Percentiles rank a stretch among this genome's conserved stretches.
Conservation (phyloP, 2,888 invertebrate species). For the Cactoblastis cactorum region DNA sequence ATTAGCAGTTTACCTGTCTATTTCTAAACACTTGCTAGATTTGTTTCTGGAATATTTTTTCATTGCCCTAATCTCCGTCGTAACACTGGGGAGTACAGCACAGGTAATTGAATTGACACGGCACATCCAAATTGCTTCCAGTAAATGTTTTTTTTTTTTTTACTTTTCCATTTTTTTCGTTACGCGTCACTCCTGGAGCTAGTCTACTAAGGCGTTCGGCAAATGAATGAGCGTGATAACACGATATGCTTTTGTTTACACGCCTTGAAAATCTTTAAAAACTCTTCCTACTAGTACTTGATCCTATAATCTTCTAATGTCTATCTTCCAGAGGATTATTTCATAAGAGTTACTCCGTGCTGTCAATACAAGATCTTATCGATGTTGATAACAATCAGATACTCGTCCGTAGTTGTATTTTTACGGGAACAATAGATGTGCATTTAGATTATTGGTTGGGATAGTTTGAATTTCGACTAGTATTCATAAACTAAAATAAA, state of each 20-base stretch:
- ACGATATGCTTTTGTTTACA: slow-evolving; percentile 39
- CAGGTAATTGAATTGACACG: slow-evolving; percentile 51
- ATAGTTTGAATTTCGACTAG: too few species aligned
- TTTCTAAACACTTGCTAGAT: slow-evolving; percentile 38
- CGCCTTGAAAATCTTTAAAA: slow-evolving; percentile 4
- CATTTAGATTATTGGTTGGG: too few species aligned
- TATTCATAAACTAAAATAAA: too few species aligned
- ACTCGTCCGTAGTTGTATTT: not conserved
- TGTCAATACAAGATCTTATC: slow-evolving; percentile 29
- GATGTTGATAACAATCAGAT: not conserved
- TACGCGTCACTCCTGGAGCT: slow-evolving; percentile 6
- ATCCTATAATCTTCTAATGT: slow-evolving; percentile 51
- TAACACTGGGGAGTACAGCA: slow-evolving; percentile 39
- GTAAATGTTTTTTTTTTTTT: slow-evolving; percentile 38
- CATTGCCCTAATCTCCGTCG: slow-evolving; percentile 55
- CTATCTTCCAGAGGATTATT: slow-evolving; percentile 32
- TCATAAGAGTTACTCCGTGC: slow-evolving; percentile 34
- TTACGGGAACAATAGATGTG: not conserved
- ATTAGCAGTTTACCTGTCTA: slow-evolving; percentile 36
- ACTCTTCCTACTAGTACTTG: slow-evolving; percentile 8
- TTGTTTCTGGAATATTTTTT: slow-evolving; percentile 56
- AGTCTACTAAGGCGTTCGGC: slow-evolving; percentile 25
- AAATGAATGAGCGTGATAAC: slow-evolving; percentile 30
- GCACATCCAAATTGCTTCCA: slow-evolving; percentile 47
- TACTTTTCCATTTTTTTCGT: slow-evolving; percentile 39